A percentile compares a stretch with the other conserved stretches of the same genome.
phyloP scores from a whole-genome alignment of 2,113 vertebrate genomes.

The Diphyllodes magnificus region DNA sequence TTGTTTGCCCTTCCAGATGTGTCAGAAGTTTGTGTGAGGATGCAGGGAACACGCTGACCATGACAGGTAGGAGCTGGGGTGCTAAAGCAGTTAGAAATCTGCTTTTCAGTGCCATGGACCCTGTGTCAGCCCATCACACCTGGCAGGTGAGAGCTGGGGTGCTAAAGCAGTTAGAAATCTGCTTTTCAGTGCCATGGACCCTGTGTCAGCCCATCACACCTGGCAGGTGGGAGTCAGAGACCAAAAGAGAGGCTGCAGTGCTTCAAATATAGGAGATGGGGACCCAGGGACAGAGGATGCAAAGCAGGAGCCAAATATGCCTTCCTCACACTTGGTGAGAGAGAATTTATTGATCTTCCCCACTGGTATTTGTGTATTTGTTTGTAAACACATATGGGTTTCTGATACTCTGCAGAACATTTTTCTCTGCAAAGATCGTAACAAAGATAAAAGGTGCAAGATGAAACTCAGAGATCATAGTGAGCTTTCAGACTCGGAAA shows the following conservation, averaged over 20 bases:
- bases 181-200: background rate
- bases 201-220: background rate
- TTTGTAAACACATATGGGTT: background rate
- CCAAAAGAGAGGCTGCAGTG: background rate
- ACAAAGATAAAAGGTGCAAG: background rate
- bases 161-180: accelerated
- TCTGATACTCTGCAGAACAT: background rate
- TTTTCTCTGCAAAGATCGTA: background rate
- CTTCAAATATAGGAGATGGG: background rate
- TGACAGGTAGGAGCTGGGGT: background rate
- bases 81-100: accelerated
- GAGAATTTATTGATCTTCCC: background rate
- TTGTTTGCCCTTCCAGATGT: background rate
- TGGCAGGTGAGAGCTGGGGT: background rate
- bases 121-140: background rate
- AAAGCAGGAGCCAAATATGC: accelerated
- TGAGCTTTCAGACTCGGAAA: background rate
- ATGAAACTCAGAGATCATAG: background rate
- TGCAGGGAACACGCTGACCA: background rate
- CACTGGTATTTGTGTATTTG: background rate
- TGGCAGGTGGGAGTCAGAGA: background rate
- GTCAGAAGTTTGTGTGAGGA: background rate
- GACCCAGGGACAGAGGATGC: background rate
- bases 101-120: background rate
- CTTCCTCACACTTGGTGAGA: background rate